Evolutionary conservation across 2,113 vertebrate genomes (phyloP), one percentile per base, ranked within the genome.

Genomic region (Myrmophylax atrothorax): DNA sequence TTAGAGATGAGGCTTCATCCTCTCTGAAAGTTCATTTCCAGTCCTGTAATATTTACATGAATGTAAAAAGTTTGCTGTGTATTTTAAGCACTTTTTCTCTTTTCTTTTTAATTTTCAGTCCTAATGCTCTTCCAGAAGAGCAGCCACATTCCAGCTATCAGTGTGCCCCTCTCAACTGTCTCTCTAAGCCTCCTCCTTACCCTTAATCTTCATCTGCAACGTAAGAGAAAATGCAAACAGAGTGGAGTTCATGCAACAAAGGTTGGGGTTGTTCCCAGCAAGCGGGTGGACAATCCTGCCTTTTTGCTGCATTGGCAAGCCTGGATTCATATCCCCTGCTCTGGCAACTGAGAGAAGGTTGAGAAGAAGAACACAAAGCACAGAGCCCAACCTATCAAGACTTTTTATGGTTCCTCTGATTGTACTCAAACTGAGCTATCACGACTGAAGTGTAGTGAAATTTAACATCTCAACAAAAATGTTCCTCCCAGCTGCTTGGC

Each of bases 141-240:
- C 97, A 97, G 89, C 94, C 98, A 90, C 97, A 98, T 98, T 97
- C 98, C 97, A 98, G 98, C 97, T 98, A 98, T 81, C 98, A 98
- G 88, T 99, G 98, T 96, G 98, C 98, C 97, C 99, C 98, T 90
- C 98, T 98, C 97, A 98, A 97, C 97, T 98, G 98, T 98, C 98
- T 98, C 97, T 96, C 98, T 96, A 98, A 98, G 89, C 98, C 98
- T 83, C 97, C 98, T 93, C 98, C 98, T 56, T 96, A 97, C 85
- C 98, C 98, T 94, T 98, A 98, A 97, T 92, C 97, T 96, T 95
- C 89, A 94, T 87, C 96, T 68, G 92, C 93, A 76, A 75, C 49
- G 31, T 96, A 97, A 76, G 70, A 92, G 94, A 94, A 93, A 90
- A 92, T 90, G 96, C 72, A 96, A 75, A 95, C 83, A 53, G 91